Evolutionary conservation across 1,140 invertebrate species (phyloP), one percentile per base, ranked within the genome.

Genomic region (Drosophila dunni): DNA sequence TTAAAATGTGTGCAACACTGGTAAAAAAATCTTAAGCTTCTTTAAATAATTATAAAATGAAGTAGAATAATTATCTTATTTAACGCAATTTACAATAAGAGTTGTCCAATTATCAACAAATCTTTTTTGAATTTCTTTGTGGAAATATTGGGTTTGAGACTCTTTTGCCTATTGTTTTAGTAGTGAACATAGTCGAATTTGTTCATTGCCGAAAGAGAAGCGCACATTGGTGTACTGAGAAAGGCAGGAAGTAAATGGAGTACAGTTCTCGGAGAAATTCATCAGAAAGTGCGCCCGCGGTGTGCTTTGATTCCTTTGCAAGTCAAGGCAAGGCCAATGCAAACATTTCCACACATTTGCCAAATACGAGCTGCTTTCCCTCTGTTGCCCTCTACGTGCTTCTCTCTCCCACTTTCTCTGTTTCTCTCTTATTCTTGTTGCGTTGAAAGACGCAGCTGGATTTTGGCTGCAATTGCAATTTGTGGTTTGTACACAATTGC

Each of bases 311-410:
- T 45, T 72, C 33, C 33, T n/a, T 5, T 10, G 29, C 36, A 29
- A 53, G 29, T 53, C 33, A 9, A 53, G 50, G 61, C 46, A 63
- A 36, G 15, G 40, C 45, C 33, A 61, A 51, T 34, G 50, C 50
- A 53, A 34, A 40, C 53, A 51, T 33, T 53, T 38, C 11, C 33
- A 53, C 33, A 53, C 54, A 72, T 72, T 53, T 15, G 48, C 29
- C 69, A 71, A 71, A 71, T 40, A 65, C 54, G 42, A 53, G 36
- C 42, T 29, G 36, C 20, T 53, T 15, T 42, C 45, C 7, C n/a
- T 8, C 24, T n/a, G 45, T 29, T 17, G 34, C 2, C 11, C 8
- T 24, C 6, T 11, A 33, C 24, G 5, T 20, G 17, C n/a, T 11
- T 2, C 40, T n/a, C 4, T 51, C 11, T 50, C 48, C 5, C 24